phyloP scores from a whole-genome alignment of 2,888 invertebrate species.

The Cantharis rustica region DNA sequence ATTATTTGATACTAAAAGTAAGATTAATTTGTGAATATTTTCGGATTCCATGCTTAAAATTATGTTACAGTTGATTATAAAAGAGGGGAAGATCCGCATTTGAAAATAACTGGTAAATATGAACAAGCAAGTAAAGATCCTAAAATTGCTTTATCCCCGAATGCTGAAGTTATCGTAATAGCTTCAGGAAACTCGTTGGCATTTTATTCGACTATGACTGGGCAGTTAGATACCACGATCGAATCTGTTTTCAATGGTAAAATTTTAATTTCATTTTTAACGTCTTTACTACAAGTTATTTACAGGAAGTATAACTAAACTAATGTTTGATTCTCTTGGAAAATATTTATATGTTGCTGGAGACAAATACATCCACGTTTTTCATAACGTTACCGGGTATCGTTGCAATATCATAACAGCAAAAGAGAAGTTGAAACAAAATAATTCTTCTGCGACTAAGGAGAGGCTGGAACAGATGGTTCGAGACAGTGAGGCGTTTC shows the following conservation, averaged over 20 bases:
- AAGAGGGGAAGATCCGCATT: constrained; percentile 77
- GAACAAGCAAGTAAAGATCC: constrained; percentile 62
- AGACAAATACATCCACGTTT: constrained; percentile 76
- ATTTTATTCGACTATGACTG: constrained; percentile 72
- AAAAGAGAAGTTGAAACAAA: constrained; percentile 60
- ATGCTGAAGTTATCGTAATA: constrained; percentile 77
- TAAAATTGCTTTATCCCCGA: constrained; percentile 75
- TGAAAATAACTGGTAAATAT: constrained; percentile 68
- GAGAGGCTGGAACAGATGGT: constrained; percentile 76
- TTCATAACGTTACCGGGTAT: constrained; percentile 79
- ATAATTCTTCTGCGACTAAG: constrained; percentile 73
- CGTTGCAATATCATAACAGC: constrained; percentile 58
- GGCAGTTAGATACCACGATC: constrained; percentile 68
- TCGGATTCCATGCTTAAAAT: background rate
- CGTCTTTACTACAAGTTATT: constrained; percentile 34
- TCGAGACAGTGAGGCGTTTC: constrained; percentile 61
- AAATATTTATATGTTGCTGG: constrained; percentile 75
- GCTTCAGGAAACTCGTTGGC: constrained; percentile 67
- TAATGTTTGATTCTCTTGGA: constrained; percentile 77
- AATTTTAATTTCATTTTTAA: background rate
- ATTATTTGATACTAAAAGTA: constrained; percentile 83
- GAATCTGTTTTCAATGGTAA: constrained; percentile 68
- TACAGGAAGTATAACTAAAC: constrained; percentile 69
- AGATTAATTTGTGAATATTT: constrained; percentile 41
- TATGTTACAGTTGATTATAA: constrained; percentile 76